phyloP scores from a whole-genome alignment of 2,797 vertebrate species.

The Jordanella pulchra region DNA sequence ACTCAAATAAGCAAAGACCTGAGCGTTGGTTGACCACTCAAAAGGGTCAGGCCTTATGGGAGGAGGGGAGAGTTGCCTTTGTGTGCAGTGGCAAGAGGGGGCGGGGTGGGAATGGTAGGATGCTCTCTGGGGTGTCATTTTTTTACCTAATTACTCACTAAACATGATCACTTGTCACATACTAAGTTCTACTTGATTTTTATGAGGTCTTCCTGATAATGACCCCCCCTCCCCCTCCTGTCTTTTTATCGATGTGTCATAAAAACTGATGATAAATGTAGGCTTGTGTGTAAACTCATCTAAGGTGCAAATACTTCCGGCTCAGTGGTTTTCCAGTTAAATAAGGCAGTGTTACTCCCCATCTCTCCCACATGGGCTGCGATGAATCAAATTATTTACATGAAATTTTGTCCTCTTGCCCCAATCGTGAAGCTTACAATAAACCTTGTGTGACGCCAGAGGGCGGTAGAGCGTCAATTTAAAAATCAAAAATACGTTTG shows the following conservation, averaged over 20 bases:
- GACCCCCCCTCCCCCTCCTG: not conserved
- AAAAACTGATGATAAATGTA: slow-evolving; percentile 11
- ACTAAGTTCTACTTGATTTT: not conserved
- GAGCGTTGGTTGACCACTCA: slow-evolving; percentile 32
- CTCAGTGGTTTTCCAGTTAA: slow-evolving; percentile 28
- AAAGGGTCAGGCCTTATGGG: slow-evolving; percentile 23
- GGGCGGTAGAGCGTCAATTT: slow-evolving; percentile 59
- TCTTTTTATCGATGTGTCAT: slow-evolving; percentile 18
- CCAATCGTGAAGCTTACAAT: not conserved
- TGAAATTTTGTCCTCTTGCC: not conserved
- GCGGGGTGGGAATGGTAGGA: slow-evolving; percentile 22
- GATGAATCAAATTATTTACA: slow-evolving; percentile 5
- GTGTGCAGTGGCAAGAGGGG: slow-evolving; percentile 28
- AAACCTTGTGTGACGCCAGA: slow-evolving; percentile 47
- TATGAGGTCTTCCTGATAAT: not conserved
- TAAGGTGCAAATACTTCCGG: slow-evolving; percentile 28
- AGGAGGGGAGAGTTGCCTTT: slow-evolving; percentile 36
- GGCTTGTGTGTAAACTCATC: slow-evolving; percentile 36
- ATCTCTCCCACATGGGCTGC: slow-evolving; percentile 22
- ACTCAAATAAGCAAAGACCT: slow-evolving; percentile 58
- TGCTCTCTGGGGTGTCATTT: not conserved
- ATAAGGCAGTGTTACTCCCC: not conserved
- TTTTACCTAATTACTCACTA: not conserved
- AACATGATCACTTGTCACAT: not conserved
- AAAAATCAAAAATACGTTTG: not conserved